Base-by-base conservation (phyloP, 2,888 invertebrate species). In the Cantharis flavilabris region DNA sequence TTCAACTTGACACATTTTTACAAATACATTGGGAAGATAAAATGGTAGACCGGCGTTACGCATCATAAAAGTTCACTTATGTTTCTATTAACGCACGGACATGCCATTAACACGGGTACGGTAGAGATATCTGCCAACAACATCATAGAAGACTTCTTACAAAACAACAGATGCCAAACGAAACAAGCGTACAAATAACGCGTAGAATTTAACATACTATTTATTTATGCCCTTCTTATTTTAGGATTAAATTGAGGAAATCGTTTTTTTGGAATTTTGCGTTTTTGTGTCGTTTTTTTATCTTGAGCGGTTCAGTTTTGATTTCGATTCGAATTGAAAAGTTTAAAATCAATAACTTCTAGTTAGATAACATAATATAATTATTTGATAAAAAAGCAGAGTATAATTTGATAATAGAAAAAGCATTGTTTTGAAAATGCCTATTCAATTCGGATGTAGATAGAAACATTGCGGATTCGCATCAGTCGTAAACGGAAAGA, bases 61-160 rank as follows among this genome's bases (percentile, higher is more conserved):
- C 84, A 83, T 85, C 88, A 89, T 89, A 89, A 89, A 88, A 86
- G 84, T 87, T 88, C 86, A 88, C 88, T 88, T 89, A 89, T 88
- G 89, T 88, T 88, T 88, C 88, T 87, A 88, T 89, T 89, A 88
- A 87, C 83, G 86, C 86, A 85, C 63, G 73, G 86, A 84, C 86
- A 81, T 81, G 82, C 86, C 83, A 86, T 87, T 87, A 86, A 86
- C 85, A 84, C 86, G 83, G 82, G 82, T 72, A 81, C 80, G 82
- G 76, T 76, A 81, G 80, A 85, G 84, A 84, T 84, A 85, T 85
- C 85, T 86, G 85, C 85, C 86, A 86, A 84, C 84, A 83, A 83
- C 82, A 84, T 85, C 84, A 83, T 76, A 72, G 69, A 75, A 76
- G 74, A 70, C 76, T 75, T 80, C 79, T 77, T 77, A 71, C 72